These are phyloP conservation scores for Cavia aperea DNA, from an alignment of 2,113 vertebrate genomes.

Conservation along the genomic window DNA sequence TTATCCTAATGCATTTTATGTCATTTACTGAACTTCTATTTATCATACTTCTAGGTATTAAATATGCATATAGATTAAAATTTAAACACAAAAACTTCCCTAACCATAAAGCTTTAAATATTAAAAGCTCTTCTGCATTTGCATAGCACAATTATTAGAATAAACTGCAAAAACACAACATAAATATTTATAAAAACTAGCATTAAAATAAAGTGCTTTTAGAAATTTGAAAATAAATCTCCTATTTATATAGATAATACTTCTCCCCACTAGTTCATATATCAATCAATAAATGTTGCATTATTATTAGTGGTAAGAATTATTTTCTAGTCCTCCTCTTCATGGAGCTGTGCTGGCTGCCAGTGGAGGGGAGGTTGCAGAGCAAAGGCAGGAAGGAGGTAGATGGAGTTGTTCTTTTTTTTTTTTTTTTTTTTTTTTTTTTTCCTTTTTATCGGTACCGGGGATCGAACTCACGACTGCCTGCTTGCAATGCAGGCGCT, in stretches of 20 bases:
- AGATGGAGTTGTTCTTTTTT: too few species aligned
- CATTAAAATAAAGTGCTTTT: constrained; percentile 11
- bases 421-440: too few species aligned
- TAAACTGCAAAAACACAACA: constrained; percentile 20
- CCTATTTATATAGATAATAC: constrained; percentile 24
- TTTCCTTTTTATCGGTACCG: too few species aligned
- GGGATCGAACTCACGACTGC: too few species aligned
- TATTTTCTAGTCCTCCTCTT: background rate
- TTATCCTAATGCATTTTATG: constrained; percentile 16
- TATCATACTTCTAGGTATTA: constrained; percentile 17
- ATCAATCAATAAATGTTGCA: constrained; percentile 13
- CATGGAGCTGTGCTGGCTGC: too few species aligned
- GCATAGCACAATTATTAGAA: constrained; percentile 10
- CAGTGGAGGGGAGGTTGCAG: too few species aligned
- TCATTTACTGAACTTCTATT: constrained; percentile 6
- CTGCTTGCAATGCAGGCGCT: too few species aligned
- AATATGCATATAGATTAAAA: constrained; percentile 42
- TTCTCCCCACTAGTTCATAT: constrained; percentile 1
- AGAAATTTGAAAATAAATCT: constrained; percentile 45
- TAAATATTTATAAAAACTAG: constrained; percentile 47
- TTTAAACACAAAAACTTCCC: constrained; percentile 44
- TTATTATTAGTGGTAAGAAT: constrained; percentile 28
- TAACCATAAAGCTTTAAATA: constrained; percentile 32
- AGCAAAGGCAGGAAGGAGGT: too few species aligned
- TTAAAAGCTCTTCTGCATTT: constrained; percentile 22